Base-by-base conservation (phyloP, 2,888 invertebrate species). In the Orthonevra nobilis region DNA sequence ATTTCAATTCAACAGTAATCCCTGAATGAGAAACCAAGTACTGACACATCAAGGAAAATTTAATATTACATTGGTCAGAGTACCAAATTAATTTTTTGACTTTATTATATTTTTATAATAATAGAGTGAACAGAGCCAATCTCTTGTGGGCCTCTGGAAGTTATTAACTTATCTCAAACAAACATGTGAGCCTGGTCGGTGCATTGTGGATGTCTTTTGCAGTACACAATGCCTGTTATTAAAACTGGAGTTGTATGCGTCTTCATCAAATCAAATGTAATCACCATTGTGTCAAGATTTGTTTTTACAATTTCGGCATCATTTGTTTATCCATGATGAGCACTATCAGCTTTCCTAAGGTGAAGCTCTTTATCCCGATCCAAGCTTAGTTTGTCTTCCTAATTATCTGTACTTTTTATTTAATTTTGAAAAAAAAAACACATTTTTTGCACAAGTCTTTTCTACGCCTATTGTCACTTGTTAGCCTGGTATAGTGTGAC, bases 61-160 rank as follows among this genome's bases (percentile, higher is more conserved):
- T 12, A 5, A 12, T 32, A 4, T 32, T 32, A 32, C 32, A 12
- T 32, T 32, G 12, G 32, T 12, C 32, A 12, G 32, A 32, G 32
- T 32, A 32, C 32, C 10, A 12, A 32, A 32, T 17, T 3, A 40
- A 1, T 40, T 40, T 40, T 19, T 40, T 3, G 15, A 19, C 20
- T 34, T 34, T 34, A n/a, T 34, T n/a, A 34, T 34, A 20, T 40
- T 40, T 40, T 40, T n/a, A 40, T 17, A n/a, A 40, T 19, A 40
- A 40, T 4, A 34, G 10, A 10, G 12, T 5, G 5, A 23, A 23
- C 3, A 23, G 23, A 23, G 23, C 23, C 23, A 23, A 23, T 23
- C 5, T 23, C 23, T 23, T 23, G 23, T 23, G 23, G 23, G 23
- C 23, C 23, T 23, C 23, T 23, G 23, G 34, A 6, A 34, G 34